These are phyloP conservation scores for Amyelois transitella DNA, from an alignment of 1,140 invertebrate species.

Conservation along the genomic window DNA sequence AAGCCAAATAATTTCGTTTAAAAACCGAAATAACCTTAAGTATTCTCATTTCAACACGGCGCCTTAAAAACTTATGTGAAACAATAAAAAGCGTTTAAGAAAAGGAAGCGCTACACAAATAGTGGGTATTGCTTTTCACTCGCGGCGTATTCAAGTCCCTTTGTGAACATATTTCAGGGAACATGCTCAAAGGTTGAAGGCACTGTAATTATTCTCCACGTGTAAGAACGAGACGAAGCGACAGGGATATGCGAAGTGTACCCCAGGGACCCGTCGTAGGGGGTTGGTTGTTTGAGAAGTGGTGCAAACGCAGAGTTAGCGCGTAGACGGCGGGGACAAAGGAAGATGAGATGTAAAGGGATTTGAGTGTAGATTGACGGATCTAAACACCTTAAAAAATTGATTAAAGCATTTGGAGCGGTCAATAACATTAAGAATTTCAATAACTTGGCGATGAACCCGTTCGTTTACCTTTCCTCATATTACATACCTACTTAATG, in stretches of 20 bases:
- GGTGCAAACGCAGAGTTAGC: constrained; percentile 13
- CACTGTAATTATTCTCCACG: constrained; percentile 55
- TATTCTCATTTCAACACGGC: not conserved
- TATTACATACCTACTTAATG: no score
- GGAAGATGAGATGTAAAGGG: no score
- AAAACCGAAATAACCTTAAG: not conserved
- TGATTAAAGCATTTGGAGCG: no score
- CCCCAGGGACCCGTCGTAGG: constrained; percentile 13
- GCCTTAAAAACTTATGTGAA: constrained; percentile 3
- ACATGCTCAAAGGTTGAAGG: constrained; percentile 45
- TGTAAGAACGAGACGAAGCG: constrained; percentile 17
- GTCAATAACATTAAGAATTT: no score
- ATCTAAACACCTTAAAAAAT: not conserved
- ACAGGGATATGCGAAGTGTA: constrained; percentile 16
- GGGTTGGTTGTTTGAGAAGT: constrained; percentile 9
- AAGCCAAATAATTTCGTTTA: not conserved
- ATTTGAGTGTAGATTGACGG: no score
- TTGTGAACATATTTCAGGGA: constrained; percentile 47
- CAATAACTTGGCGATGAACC: no score
- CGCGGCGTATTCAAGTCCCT: constrained; percentile 42
- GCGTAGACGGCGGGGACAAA: not conserved
- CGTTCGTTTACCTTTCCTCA: no score
- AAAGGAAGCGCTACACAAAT: constrained; percentile 35
- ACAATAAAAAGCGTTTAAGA: not conserved
- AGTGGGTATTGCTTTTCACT: constrained; percentile 49